Conservation (phyloP, 2,888 invertebrate genomes). For the Apodemia duryi region DNA sequence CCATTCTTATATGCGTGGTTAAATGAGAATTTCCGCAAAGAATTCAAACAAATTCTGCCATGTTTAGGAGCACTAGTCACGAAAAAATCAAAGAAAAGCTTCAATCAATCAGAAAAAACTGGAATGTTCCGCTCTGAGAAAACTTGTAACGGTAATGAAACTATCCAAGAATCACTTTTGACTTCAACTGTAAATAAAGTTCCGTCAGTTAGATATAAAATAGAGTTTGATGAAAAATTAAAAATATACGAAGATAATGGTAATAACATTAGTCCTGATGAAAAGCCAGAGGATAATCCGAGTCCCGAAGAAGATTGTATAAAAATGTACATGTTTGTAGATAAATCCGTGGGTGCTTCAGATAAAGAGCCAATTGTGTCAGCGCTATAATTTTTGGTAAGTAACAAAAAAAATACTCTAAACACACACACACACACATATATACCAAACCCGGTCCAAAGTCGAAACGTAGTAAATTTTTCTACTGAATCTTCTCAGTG, state of each 20-base stretch:
- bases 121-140: conserved; percentile 70
- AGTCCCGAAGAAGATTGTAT: conserved; percentile 70
- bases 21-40: conserved; percentile 95
- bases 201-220: conserved; percentile 67
- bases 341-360: conserved; percentile 60
- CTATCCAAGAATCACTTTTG: conserved; percentile 66
- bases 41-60: conserved; percentile 88
- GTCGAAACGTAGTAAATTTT: too few relatives aligned
- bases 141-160: conserved; percentile 72
- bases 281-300: conserved; percentile 61
- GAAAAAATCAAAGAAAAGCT: conserved; percentile 59
- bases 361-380: conserved; percentile 73
- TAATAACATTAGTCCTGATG: conserved; percentile 68
- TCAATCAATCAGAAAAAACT: conserved; percentile 65
- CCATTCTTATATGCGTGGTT: conserved; percentile 97
- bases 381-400: conserved; percentile 61
- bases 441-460: too few relatives aligned
- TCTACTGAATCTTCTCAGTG: too few relatives aligned
- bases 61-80: conserved; percentile 77
- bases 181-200: conserved; percentile 66
- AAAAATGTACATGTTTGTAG: conserved; percentile 73
- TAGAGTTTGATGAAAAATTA: conserved; percentile 60
- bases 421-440: too few relatives aligned
- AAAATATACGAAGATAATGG: conserved; percentile 53
- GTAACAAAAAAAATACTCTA: conserved; percentile 29